Base-by-base conservation (phyloP, 2,797 vertebrate species). In the Ataeniobius toweri region DNA sequence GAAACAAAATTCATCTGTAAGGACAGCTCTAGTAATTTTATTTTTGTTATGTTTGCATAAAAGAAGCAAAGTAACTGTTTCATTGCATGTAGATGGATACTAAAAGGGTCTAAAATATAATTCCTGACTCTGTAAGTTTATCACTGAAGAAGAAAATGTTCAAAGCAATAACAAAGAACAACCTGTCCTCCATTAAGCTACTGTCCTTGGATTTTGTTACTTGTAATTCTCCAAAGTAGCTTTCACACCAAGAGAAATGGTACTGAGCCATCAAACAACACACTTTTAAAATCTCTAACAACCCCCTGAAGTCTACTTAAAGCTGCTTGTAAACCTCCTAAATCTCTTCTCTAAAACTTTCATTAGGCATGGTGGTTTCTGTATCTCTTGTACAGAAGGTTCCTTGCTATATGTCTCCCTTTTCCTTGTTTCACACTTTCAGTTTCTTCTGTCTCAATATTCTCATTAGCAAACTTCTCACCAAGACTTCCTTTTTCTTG, bases 381-480 rank as follows among this genome's bases (percentile, higher is more conserved):
- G 10, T n/a, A 3, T 39, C 73, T 74, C 18, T 58, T 71, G 73
- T 26, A 68, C 31, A 76, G 79, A n/a, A 22, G 24, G 50, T 13
- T 70, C 56, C 20, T 48, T 51, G 0, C 16, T 46, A 5, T 65
- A 18, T 8, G 24, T 69, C 41, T 39, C 58, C 73, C 50, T 26
- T 5, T 44, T 65, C 46, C 70, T 77, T 73, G 18, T 74, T 82
- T 77, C 77, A 73, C 74, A 72, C 65, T 59, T 79, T 73, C 73
- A 79, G 75, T 82, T 68, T 71, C 68, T 73, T 39, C 50, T 6
- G 8, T 80, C 73, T 76, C 75, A 65, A 85, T 78, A 83, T 83
- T 73, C 67, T 26, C 46, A 74, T 85, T 84, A 80, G 81, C 81
- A 84, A 85, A 88, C 80, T 55, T 74, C 69, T 83, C 77, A 83